A percentile compares a stretch with the other conserved stretches of the same genome.
These are phyloP conservation scores for Drosophila jambulina DNA, from an alignment of 1,140 invertebrate genomes.

Conservation along the genomic window DNA sequence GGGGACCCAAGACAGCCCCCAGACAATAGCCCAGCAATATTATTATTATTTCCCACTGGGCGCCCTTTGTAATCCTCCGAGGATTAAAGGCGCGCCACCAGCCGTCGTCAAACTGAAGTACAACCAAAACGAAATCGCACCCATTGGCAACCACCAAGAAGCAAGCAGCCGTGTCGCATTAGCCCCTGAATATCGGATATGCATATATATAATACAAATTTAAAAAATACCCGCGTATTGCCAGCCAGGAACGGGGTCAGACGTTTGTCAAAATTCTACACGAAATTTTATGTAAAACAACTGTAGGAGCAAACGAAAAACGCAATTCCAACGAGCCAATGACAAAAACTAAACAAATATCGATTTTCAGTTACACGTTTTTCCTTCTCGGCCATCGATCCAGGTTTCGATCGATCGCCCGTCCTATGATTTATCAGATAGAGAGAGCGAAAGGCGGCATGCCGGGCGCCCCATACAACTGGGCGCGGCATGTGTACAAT, in stretches of 20 bases:
- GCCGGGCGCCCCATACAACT: slow-evolving; percentile 15
- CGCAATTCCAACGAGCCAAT: slow-evolving; percentile 76
- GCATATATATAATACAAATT: background rate
- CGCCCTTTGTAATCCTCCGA: slow-evolving; percentile 76
- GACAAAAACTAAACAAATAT: slow-evolving; percentile 31
- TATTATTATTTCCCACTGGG: slow-evolving; percentile 77
- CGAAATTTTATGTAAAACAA: slow-evolving; percentile 78
- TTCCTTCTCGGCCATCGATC: slow-evolving; percentile 54
- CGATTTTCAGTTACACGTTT: slow-evolving; percentile 49
- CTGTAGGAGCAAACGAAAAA: slow-evolving; percentile 85
- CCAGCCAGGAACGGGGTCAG: slow-evolving; percentile 55
- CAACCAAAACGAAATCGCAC: slow-evolving; percentile 69
- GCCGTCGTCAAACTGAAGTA: slow-evolving; percentile 72
- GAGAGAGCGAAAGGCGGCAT: slow-evolving; percentile 30
- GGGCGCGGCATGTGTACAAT: slow-evolving; percentile 65
- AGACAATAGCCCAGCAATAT: slow-evolving; percentile 84
- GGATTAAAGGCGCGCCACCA: slow-evolving; percentile 65
- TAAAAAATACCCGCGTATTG: background rate
- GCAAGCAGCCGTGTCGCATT: slow-evolving; percentile 30
- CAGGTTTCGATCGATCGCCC: slow-evolving; percentile 45
- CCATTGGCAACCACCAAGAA: slow-evolving; percentile 69
- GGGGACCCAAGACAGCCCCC: slow-evolving; percentile 45
- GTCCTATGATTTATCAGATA: slow-evolving; percentile 52
- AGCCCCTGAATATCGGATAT: background rate
- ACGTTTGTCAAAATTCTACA: slow-evolving; percentile 83